phyloP scores from a whole-genome alignment of 2,888 invertebrate genomes.

The Syrphus vitripennis region DNA sequence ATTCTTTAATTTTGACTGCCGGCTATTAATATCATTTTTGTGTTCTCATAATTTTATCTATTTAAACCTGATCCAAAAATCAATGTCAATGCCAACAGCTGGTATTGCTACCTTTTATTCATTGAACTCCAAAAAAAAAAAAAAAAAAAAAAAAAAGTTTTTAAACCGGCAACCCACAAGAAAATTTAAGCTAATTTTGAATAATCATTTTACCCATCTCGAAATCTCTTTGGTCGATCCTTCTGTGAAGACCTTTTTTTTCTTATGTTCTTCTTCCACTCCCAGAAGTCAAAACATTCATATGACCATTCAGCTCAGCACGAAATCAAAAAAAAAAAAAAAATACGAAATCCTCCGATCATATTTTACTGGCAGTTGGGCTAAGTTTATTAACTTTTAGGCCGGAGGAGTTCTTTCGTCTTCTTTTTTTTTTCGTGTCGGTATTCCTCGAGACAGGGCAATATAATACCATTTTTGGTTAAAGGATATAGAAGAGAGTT shows the following conservation, averaged over 20 bases:
- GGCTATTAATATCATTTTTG: neutral
- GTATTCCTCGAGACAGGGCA: neutral
- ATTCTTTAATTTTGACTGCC: neutral
- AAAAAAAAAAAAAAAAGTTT: too few species aligned
- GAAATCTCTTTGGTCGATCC: neutral
- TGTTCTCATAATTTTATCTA: neutral
- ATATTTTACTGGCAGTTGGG: conserved; percentile 28
- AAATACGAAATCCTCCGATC: conserved; percentile 32
- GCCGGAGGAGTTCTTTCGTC: neutral
- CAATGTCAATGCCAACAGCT: conserved; percentile 12
- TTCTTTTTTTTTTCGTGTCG: neutral
- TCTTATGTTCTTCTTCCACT: neutral
- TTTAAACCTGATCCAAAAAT: neutral
- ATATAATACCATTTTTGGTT: neutral
- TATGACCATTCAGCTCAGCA: neutral
- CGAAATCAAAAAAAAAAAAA: neutral
- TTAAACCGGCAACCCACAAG: neutral
- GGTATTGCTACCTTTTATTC: neutral
- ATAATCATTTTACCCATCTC: conserved; percentile 1
- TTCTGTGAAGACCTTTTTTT: neutral
- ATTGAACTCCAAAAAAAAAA: neutral
- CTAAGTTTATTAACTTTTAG: conserved; percentile 51
- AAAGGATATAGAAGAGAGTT: neutral
- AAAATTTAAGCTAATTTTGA: neutral
- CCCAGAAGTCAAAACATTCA: neutral